Evolutionary conservation across 2,888 invertebrate genomes (phyloP), one percentile per base, ranked within the genome.

Genomic region (Lepidocyrtoides sp.): DNA sequence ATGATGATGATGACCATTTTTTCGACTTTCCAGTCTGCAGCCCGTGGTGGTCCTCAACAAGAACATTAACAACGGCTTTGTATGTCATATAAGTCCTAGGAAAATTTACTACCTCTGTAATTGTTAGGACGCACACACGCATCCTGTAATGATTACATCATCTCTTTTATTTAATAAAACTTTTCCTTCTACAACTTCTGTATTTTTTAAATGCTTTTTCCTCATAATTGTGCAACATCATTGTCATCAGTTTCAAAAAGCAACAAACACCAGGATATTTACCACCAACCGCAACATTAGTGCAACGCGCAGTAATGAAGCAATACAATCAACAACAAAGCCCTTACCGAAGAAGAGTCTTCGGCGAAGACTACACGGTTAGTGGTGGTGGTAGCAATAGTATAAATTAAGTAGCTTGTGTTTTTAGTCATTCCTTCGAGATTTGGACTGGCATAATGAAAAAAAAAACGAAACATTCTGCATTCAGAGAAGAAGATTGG

Each of bases 161-260:
- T 12, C 60, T 7, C 66, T 29, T 63, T 66, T 66, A 66, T 66
- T 66, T 66, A 66, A 66, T 66, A 66, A 66, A 66, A n/a, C n/a
- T n/a, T n/a, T n/a, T n/a, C n/a, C 66, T 17, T 32, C 5, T 54
- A 17, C 23, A 2, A 66, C 32, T 66, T 32, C 66, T 66, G 29
- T 66, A n/a, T 32, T n/a, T 60, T 66, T 32, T 66, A 0, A 66
- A 66, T 29, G 32, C 66, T 29, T 66, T 29, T 66, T 32, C 12
- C 66, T 29, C 2, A 14, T 66, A 32, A 32, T 66, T 66, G 32
- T 66, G 66, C 32, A 66, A 29, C 66, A 66, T 66, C 32, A 66
- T 57, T 20, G 8, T 66, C 32, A 66, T 32, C 66, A 32, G 66
- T 32, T 32, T 20, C 66, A 66, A 2, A 3, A 66, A 14, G 17